Conservation (phyloP, 2,113 vertebrate genomes). For the Pristiophorus japonicus region DNA sequence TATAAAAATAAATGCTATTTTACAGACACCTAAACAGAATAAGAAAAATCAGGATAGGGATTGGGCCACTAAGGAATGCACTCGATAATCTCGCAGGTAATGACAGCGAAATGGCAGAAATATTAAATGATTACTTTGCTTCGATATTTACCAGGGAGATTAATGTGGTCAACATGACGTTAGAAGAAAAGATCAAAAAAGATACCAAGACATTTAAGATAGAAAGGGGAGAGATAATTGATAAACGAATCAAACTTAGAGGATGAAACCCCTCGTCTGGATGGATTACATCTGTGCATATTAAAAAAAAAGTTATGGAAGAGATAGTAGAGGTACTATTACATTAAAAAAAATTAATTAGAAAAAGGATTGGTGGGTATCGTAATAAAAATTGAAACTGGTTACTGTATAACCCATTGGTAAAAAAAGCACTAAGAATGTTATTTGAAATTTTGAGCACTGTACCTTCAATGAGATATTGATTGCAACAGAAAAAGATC, state of each 20-base stretch:
- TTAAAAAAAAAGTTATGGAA: background rate
- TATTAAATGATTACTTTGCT: background rate
- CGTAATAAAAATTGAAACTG: no score
- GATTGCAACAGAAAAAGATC: background rate
- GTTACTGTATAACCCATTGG: no score
- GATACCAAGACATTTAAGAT: background rate
- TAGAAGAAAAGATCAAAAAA: background rate
- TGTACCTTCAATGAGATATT: background rate
- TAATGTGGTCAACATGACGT: no score
- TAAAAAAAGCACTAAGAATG: background rate
- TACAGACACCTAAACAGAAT: background rate
- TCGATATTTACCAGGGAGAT: no score
- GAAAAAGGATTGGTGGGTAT: background rate
- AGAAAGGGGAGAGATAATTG: background rate
- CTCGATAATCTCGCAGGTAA: background rate
- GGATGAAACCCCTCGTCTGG: background rate
- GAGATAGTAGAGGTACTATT: background rate
- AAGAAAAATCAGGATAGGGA: background rate
- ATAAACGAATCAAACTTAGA: background rate
- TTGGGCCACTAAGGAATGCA: background rate
- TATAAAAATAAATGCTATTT: background rate
- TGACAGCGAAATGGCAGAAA: background rate
- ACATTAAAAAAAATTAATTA: background rate
- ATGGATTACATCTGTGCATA: background rate
- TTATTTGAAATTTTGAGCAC: background rate